Conservation (phyloP, 2,888 invertebrate genomes). For the Agonopterix alstromeriana region DNA sequence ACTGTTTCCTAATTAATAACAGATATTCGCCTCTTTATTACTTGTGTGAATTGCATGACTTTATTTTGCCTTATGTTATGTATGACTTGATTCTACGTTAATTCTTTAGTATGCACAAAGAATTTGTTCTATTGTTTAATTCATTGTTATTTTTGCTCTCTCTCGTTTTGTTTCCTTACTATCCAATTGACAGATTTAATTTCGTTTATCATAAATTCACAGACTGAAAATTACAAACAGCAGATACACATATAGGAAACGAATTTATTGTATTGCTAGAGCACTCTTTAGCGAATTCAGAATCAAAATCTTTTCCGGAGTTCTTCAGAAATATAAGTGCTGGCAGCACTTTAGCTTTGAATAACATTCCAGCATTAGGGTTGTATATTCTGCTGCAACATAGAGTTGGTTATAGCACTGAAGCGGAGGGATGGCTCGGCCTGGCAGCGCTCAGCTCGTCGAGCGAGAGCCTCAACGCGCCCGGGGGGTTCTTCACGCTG, state of each 20-base stretch:
- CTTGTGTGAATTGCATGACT: conserved; percentile 9
- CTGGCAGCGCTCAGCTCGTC: conserved; percentile 73
- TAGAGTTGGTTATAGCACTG: conserved; percentile 29
- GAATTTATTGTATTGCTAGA: neutral
- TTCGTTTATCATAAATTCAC: neutral
- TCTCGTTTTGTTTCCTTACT: neutral
- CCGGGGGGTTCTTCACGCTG: conserved; percentile 82
- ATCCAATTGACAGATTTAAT: neutral
- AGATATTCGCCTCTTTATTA: neutral
- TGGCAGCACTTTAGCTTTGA: neutral
- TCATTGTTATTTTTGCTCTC: neutral
- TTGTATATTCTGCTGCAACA: conserved; percentile 7
- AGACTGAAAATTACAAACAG: too few species aligned
- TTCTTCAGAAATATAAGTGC: neutral
- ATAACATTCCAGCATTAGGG: neutral
- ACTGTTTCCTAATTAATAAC: neutral
- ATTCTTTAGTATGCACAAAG: neutral
- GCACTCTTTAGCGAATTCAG: neutral
- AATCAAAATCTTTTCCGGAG: conserved; percentile 1
- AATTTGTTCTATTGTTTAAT: neutral
- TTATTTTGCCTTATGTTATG: conserved; percentile 1
- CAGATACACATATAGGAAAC: too few species aligned
- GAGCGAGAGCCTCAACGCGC: conserved; percentile 80
- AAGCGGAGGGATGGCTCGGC: conserved; percentile 54
- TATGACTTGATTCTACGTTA: neutral